A percentile compares a stretch with the other conserved stretches of the same genome.
Evolutionary conservation across 2,888 invertebrate genomes (phyloP).

Genomic region (Cerceris rybyensis): DNA sequence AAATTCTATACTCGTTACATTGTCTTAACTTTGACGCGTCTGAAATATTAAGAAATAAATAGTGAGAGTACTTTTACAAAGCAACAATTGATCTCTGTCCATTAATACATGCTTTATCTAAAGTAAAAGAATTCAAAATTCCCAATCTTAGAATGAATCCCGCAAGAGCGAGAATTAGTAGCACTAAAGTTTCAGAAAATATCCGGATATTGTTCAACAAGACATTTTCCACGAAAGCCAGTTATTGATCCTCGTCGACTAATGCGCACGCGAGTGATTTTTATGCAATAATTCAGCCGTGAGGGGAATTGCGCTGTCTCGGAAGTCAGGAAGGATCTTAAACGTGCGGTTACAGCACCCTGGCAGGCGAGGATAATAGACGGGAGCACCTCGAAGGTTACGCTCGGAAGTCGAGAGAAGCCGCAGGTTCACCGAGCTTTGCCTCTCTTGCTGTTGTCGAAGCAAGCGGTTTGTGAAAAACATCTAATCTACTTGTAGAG

Average conservation of each 20-base stretch:
- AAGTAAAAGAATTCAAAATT: too few relatives aligned
- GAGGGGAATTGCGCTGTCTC: constrained; percentile 30
- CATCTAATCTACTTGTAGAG: constrained; percentile 45
- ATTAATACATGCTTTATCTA: too few relatives aligned
- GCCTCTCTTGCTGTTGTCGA: constrained; percentile 33
- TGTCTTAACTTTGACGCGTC: too few relatives aligned
- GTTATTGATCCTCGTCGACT: neutral
- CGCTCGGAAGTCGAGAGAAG: constrained; percentile 31
- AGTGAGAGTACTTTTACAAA: too few relatives aligned
- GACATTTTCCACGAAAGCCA: neutral
- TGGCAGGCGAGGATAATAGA: constrained; percentile 51
- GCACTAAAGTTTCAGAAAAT: too few relatives aligned
- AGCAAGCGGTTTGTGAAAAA: constrained; percentile 29
- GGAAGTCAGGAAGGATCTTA: constrained; percentile 37
- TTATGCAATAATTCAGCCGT: constrained; percentile 16
- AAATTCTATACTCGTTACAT: too few relatives aligned
- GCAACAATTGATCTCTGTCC: too few relatives aligned
- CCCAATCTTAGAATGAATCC: too few relatives aligned
- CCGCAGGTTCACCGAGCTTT: constrained; percentile 24
- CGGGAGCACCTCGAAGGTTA: constrained; percentile 49
- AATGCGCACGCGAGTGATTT: neutral
- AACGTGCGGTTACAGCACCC: constrained; percentile 50
- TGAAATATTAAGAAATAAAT: too few relatives aligned
- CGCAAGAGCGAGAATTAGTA: too few relatives aligned
- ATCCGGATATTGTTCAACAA: too few relatives aligned